A percentile compares a stretch with the other conserved stretches of the same genome.
Conservation (phyloP, 1,140 invertebrate genomes). For the Centruroides sculpturatus region DNA sequence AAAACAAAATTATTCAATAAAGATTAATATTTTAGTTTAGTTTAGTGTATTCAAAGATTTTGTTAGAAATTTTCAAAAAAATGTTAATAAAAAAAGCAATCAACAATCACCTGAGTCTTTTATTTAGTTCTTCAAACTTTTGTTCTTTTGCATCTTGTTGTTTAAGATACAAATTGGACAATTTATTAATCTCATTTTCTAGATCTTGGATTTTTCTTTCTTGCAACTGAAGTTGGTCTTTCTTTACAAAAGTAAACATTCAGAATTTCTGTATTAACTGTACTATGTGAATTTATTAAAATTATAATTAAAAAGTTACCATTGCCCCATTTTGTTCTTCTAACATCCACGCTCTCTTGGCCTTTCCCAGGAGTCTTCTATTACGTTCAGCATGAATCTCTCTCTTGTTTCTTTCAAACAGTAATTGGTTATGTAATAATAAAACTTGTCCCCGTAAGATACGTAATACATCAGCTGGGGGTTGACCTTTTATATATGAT, state of each 20-base stretch:
- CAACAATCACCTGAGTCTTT: too few relatives aligned
- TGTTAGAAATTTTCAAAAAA: too few relatives aligned
- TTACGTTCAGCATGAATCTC: conserved; percentile 81
- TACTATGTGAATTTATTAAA: neutral
- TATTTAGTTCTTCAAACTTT: conserved; percentile 36
- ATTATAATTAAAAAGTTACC: conserved; percentile 29
- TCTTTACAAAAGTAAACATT: conserved; percentile 28
- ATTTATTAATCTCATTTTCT: conserved; percentile 37
- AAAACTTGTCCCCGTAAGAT: conserved; percentile 44
- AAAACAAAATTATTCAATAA: too few relatives aligned
- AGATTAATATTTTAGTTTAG: neutral
- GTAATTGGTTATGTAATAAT: conserved; percentile 55
- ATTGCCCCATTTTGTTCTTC: conserved; percentile 71
- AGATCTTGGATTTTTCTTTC: conserved; percentile 47
- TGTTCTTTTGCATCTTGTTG: conserved; percentile 37
- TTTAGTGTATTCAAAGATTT: too few relatives aligned
- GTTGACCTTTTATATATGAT: conserved; percentile 18
- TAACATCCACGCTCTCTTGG: conserved; percentile 53
- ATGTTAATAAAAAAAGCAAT: too few relatives aligned
- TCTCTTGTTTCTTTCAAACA: conserved; percentile 65
- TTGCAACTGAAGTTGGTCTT: conserved; percentile 47
- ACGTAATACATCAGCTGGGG: conserved; percentile 29
- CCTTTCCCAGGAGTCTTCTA: conserved; percentile 64
- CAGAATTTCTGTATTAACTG: conserved; percentile 7
- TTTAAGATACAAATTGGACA: neutral